Evolutionary conservation across 2,113 vertebrate species (phyloP), one percentile per base, ranked within the genome.

Genomic region (Synchiropus splendidus): DNA sequence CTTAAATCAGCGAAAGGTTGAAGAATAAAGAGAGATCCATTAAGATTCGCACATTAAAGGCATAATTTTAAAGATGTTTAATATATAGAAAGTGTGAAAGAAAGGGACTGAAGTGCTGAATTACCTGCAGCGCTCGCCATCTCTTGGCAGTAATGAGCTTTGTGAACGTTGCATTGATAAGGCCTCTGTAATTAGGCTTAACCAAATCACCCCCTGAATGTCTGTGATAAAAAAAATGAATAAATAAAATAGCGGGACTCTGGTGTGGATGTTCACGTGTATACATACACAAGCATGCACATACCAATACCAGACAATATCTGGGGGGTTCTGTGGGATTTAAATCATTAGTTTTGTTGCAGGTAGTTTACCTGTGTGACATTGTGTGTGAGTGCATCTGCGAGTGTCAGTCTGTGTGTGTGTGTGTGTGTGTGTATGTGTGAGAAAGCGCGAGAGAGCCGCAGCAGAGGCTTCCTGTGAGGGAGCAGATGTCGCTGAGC

Each of bases 401-500:
- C 31, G 45, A 36, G 51, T 39, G 43, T 30, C 9, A 6, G 16
- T 31, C 35, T 13, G 39, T 45, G 54, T 58, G 47, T 39, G 39
- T 13, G 16, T 36, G 40, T 42, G 35, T 16, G 48, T 40, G 36
- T 17, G 33, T 36, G 48, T 36, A 51, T 21, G 42, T 37, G 50
- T 39, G 52, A 78, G 58, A 66, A 67, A 77, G 74, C 63, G 50
- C 37, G 52, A 78, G 58, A 66, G 69, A 77, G 74, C 63, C 59
- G 47, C 73, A 81, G 82, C 58, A 58, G 64, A 65, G 51, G 8
- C 84, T 89, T 89, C 86, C 86, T 87, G 83, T 81, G 59, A 81
- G 67, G 75, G 13, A 74, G 83, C 88, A 89, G 88, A 89, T 90
- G 89, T 87, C 80, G 80, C 79, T 53, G 69, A 64, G 67, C 84